These are phyloP conservation scores for Cetonia aurata DNA, from an alignment of 2,888 invertebrate genomes.

Conservation along the genomic window DNA sequence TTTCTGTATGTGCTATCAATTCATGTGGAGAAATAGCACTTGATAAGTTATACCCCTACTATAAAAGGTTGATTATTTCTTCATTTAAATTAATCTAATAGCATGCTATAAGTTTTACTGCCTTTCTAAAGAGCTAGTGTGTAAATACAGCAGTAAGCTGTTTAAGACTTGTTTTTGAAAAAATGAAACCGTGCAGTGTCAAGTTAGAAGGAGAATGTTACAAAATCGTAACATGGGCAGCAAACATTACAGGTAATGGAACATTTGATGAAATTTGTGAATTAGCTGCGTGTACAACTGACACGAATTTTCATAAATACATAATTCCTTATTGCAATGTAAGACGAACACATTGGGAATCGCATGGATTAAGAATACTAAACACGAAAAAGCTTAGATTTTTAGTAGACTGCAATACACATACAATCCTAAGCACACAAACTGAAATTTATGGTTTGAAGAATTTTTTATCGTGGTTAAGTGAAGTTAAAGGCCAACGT, in stretches of 20 bases:
- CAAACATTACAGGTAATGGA: conserved; percentile 31
- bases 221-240: conserved; percentile 21
- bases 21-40: too few relatives aligned
- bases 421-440: conserved; percentile 14
- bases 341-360: not conserved
- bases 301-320: conserved; percentile 1
- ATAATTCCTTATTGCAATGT: conserved; percentile 28
- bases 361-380: conserved; percentile 8
- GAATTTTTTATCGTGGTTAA: conserved; percentile 20
- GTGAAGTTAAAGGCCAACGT: not conserved
- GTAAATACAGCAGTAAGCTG: too few relatives aligned
- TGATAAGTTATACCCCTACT: too few relatives aligned
- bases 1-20: too few relatives aligned
- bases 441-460: conserved; percentile 23
- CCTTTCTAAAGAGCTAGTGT: too few relatives aligned
- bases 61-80: too few relatives aligned
- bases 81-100: too few relatives aligned
- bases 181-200: not conserved
- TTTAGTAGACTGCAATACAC: not conserved
- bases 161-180: too few relatives aligned
- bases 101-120: too few relatives aligned
- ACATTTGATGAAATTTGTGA: conserved; percentile 24
- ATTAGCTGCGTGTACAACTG: conserved; percentile 11
- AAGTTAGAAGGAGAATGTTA: not conserved
- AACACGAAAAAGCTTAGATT: conserved; percentile 6